These are phyloP conservation scores for Alloscopus bannaensis DNA, from an alignment of 2,888 invertebrate genomes.

Conservation along the genomic window DNA sequence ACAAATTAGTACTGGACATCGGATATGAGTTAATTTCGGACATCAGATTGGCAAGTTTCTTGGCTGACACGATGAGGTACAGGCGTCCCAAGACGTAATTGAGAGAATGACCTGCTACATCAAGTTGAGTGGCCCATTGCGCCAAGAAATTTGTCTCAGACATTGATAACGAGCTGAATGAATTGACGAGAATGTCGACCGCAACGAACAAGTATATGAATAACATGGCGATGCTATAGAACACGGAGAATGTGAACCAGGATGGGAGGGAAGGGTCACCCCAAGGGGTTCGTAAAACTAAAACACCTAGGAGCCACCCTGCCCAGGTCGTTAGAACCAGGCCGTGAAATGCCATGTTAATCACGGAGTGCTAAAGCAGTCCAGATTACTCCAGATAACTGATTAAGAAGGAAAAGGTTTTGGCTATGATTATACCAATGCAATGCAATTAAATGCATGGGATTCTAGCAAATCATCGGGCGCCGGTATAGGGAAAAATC, in stretches of 20 bases:
- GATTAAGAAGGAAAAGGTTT: neutral
- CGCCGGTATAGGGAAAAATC: no score
- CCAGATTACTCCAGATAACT: neutral
- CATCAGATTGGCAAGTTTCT: constrained; percentile 41
- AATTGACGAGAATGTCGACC: constrained; percentile 1
- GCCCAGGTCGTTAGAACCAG: constrained; percentile 23
- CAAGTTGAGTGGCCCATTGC: constrained; percentile 17
- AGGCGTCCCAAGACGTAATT: constrained; percentile 1
- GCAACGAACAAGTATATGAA: neutral
- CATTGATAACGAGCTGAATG: neutral
- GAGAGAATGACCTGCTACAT: neutral
- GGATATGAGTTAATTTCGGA: no score
- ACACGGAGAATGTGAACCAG: constrained; percentile 24
- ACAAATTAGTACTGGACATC: constrained; percentile 24
- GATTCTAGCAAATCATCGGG: neutral
- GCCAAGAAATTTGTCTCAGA: constrained; percentile 9
- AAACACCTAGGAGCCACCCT: constrained; percentile 24
- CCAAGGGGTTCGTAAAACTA: constrained; percentile 36
- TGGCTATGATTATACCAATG: neutral
- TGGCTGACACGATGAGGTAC: constrained; percentile 10
- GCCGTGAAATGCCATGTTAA: constrained; percentile 21
- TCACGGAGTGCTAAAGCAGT: no score
- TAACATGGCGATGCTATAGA: constrained; percentile 15
- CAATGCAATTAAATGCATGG: neutral
- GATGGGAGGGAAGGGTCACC: constrained; percentile 29